A percentile compares a stretch with the other conserved stretches of the same genome.
Evolutionary conservation across 2,888 invertebrate genomes (phyloP).

Genomic region (Smittia sp.): DNA sequence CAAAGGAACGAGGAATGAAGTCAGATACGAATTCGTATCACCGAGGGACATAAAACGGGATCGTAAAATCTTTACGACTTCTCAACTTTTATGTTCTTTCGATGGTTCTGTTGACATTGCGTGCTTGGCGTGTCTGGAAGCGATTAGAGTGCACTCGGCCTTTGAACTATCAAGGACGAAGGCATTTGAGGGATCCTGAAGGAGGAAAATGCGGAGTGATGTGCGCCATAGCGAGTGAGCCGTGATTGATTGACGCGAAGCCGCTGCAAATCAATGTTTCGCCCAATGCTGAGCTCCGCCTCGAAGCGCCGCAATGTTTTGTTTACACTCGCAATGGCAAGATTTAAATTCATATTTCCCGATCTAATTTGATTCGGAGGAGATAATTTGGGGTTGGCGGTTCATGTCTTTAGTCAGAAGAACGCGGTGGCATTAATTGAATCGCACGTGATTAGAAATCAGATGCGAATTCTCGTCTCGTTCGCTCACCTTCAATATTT

Average conservation of each 20-base stretch:
- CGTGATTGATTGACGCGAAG: constrained; percentile 33
- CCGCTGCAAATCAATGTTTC: neutral
- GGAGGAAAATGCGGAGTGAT: neutral
- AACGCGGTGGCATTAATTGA: no score
- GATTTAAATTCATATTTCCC: no score
- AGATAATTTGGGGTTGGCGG: no score
- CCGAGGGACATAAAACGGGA: no score
- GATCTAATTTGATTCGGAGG: no score
- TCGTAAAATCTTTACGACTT: neutral
- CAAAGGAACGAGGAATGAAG: no score
- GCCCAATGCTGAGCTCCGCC: constrained; percentile 6
- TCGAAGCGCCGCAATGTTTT: neutral
- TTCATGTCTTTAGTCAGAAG: no score
- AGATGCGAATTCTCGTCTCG: no score
- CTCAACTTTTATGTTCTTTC: neutral
- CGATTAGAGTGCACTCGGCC: neutral
- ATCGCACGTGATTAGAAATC: no score
- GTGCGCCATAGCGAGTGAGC: constrained; percentile 23
- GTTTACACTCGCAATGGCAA: neutral
- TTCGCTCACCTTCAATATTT: no score
- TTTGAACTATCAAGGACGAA: neutral
- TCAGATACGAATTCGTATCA: no score
- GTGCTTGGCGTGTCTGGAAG: neutral
- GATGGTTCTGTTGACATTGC: neutral
- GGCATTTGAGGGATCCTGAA: neutral